These are phyloP conservation scores for Apotomis capreana DNA, from an alignment of 2,888 invertebrate genomes.

Conservation along the genomic window DNA sequence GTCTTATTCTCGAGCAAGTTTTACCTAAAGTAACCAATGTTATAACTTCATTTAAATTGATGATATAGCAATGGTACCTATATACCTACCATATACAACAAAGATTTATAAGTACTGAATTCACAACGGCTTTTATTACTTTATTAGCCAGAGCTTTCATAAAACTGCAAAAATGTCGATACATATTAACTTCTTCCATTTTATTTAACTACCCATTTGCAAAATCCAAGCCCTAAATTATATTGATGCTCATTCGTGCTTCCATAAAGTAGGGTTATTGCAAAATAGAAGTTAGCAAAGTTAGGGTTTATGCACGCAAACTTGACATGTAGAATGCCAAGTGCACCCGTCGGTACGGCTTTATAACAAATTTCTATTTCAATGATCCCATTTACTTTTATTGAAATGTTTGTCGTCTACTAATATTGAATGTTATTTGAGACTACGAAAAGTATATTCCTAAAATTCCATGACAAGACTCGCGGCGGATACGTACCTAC, in stretches of 20 bases:
- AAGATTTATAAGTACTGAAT: too few relatives aligned
- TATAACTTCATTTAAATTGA: too few relatives aligned
- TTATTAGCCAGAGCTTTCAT: too few relatives aligned
- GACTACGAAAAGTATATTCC: neutral
- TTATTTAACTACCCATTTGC: neutral
- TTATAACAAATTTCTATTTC: conserved; percentile 23
- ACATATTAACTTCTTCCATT: neutral
- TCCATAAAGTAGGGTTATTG: conserved; percentile 26
- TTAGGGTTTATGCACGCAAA: conserved; percentile 36
- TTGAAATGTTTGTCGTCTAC: conserved; percentile 24
- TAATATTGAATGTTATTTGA: neutral
- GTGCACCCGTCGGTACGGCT: conserved; percentile 27
- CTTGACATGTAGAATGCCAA: conserved; percentile 31
- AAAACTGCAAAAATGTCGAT: neutral
- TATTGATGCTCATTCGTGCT: conserved; percentile 33
- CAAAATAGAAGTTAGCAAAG: conserved; percentile 34
- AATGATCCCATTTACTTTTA: conserved; percentile 30
- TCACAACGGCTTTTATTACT: too few relatives aligned
- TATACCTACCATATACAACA: too few relatives aligned
- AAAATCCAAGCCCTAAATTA: conserved; percentile 13
- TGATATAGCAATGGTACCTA: too few relatives aligned
- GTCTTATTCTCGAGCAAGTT: too few relatives aligned
- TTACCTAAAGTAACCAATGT: too few relatives aligned
- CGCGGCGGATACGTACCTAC: neutral
- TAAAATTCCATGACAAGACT: neutral